Conservation (phyloP, 2,888 invertebrate genomes). For the Siphonodentalium dalli region DNA sequence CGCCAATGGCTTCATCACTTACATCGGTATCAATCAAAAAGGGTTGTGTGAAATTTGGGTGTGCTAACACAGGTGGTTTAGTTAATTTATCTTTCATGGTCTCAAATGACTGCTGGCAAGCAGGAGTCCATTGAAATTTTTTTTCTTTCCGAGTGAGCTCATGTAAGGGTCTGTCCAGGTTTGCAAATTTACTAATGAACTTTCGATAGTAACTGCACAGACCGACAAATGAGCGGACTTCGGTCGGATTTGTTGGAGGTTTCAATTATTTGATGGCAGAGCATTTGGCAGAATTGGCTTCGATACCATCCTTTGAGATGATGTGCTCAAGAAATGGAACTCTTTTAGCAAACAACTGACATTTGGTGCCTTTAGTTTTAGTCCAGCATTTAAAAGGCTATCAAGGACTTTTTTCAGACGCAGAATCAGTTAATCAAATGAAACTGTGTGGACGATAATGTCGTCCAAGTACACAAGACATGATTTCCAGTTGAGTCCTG, state of each 20-base stretch:
- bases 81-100: not conserved
- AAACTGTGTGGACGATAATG: no score
- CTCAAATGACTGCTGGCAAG: conserved; percentile 1
- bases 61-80: not conserved
- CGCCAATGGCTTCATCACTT: conserved; percentile 4
- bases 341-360: conserved; percentile 4
- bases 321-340: conserved; percentile 7
- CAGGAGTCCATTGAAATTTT: not conserved
- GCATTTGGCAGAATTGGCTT: not conserved
- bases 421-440: no score
- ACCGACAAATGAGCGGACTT: conserved; percentile 4
- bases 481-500: no score
- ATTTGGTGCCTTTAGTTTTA: conserved; percentile 17
- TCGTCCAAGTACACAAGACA: no score
- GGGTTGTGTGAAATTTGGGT: conserved; percentile 2
- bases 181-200: not conserved
- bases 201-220: conserved; percentile 4
- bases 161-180: not conserved
- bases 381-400: not conserved
- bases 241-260: not conserved
- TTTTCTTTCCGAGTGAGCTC: not conserved
- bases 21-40: conserved; percentile 3
- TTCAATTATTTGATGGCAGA: not conserved
- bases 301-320: not conserved
- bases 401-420: conserved; percentile 16